These are phyloP conservation scores for Scaptomyza caliginosa DNA, from an alignment of 2,888 invertebrate genomes.

Conservation along the genomic window DNA sequence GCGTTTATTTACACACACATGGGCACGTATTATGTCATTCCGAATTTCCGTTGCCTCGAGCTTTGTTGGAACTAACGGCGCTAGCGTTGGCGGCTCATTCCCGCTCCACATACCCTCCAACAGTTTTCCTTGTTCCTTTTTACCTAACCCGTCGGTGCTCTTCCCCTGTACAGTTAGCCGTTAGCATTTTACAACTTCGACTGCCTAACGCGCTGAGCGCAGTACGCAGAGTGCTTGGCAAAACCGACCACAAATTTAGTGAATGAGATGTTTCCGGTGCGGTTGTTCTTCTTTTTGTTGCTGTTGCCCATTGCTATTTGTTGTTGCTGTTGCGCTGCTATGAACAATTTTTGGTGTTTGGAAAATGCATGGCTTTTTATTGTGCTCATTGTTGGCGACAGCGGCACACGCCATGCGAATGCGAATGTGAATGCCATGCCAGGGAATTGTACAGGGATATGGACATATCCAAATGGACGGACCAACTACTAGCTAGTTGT, in stretches of 20 bases:
- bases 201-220: constrained; percentile 65
- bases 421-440: constrained; percentile 28
- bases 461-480: constrained; percentile 23
- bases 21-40: constrained; percentile 78
- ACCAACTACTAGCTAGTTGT: constrained; percentile 48
- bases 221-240: constrained; percentile 54
- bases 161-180: constrained; percentile 41
- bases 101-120: constrained; percentile 5
- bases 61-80: constrained; percentile 74
- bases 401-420: constrained; percentile 59
- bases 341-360: constrained; percentile 78
- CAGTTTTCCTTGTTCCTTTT: constrained; percentile 4
- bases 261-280: constrained; percentile 81
- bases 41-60: constrained; percentile 78
- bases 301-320: constrained; percentile 19
- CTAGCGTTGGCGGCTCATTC: constrained; percentile 44
- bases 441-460: constrained; percentile 17
- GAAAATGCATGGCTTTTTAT: constrained; percentile 79
- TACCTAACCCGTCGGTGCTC: constrained; percentile 9
- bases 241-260: constrained; percentile 80
- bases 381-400: constrained; percentile 71
- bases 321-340: constrained; percentile 44
- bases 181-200: constrained; percentile 77
- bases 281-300: constrained; percentile 65
- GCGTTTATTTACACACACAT: constrained; percentile 40